These are phyloP conservation scores for Hystrix cristata DNA, from an alignment of 2,113 vertebrate genomes.

Conservation along the genomic window DNA sequence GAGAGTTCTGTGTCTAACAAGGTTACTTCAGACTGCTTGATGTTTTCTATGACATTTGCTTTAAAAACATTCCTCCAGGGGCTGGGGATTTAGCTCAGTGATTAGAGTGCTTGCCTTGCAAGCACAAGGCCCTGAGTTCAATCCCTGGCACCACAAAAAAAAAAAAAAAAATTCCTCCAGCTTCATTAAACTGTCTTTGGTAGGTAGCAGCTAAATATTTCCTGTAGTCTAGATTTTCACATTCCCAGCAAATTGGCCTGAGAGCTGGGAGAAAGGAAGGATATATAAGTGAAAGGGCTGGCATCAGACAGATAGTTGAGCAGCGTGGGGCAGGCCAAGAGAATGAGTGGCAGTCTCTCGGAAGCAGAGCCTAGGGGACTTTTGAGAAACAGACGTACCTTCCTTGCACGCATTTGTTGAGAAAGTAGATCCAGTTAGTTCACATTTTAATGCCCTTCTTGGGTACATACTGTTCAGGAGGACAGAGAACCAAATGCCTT, in stretches of 20 bases:
- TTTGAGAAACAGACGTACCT: constrained; percentile 47
- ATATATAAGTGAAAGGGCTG: constrained; percentile 41
- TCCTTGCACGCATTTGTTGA: constrained; percentile 80
- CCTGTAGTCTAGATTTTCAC: constrained; percentile 68
- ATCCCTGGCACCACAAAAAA: too few relatives aligned
- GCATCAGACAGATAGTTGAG: background rate
- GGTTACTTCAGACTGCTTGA: constrained; percentile 75
- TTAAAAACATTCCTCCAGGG: constrained; percentile 81
- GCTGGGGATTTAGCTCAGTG: too few relatives aligned
- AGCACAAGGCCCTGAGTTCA: too few relatives aligned
- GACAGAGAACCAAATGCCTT: background rate
- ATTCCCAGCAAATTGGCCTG: constrained; percentile 66
- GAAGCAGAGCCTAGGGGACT: constrained; percentile 29
- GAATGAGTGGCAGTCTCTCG: background rate
- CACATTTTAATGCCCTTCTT: constrained; percentile 78
- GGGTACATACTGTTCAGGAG: constrained; percentile 46
- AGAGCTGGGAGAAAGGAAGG: background rate
- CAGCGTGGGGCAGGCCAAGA: background rate
- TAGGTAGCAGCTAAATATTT: constrained; percentile 77
- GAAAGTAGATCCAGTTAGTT: constrained; percentile 81
- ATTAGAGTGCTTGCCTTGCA: too few relatives aligned
- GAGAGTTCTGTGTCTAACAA: constrained; percentile 81
- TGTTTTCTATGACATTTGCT: constrained; percentile 84
- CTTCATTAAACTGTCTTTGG: constrained; percentile 83
- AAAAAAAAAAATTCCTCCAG: constrained; percentile 77